These are phyloP conservation scores for Platichthys flesus DNA, from an alignment of 2,113 vertebrate genomes.

Conservation along the genomic window DNA sequence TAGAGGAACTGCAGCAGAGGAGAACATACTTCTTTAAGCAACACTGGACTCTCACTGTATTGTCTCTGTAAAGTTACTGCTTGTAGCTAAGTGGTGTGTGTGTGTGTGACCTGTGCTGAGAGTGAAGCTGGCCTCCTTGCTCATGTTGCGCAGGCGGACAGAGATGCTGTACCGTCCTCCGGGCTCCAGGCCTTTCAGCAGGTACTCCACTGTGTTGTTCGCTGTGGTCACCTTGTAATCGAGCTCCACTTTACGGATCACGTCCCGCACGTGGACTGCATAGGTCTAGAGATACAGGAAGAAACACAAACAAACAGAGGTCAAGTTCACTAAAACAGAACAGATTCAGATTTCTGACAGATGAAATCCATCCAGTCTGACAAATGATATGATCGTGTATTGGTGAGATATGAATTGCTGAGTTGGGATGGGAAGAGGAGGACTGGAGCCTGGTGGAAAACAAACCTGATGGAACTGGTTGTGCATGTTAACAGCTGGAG, in stretches of 20 bases:
- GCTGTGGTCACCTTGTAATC: conserved; percentile 90
- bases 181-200: conserved; percentile 88
- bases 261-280: conserved; percentile 88
- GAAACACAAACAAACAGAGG: background rate
- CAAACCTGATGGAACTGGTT: no score
- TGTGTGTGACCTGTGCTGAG: conserved; percentile 87
- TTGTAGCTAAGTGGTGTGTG: background rate
- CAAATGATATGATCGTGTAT: no score
- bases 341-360: no score
- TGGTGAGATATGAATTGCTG: no score
- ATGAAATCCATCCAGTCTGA: no score
- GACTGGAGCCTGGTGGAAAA: no score
- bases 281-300: conserved; percentile 82
- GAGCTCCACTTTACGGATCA: conserved; percentile 87
- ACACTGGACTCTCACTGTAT: background rate
- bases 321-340: no score
- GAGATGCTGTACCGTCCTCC: conserved; percentile 92
- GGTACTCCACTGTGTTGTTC: conserved; percentile 94
- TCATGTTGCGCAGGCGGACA: conserved; percentile 95
- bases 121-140: conserved; percentile 92
- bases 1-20: conserved; percentile 83
- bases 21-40: background rate
- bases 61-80: background rate
- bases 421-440: no score
- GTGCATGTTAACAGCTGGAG: no score